Base-by-base conservation (phyloP, 2,888 invertebrate genomes). In the Plagiodera versicolora region DNA sequence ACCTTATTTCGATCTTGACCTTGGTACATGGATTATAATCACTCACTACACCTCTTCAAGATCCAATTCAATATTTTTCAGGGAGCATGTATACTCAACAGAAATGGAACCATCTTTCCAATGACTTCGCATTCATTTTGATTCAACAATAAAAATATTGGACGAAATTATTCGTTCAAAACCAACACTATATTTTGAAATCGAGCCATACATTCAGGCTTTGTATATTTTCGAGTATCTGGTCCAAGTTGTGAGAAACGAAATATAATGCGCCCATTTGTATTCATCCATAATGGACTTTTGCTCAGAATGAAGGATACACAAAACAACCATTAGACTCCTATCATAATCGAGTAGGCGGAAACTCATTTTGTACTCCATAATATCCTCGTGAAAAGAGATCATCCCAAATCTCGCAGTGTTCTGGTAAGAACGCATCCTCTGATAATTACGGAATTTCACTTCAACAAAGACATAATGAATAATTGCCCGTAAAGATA, bases 401-500 rank as follows among this genome's bases (percentile, higher is more conserved):
- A 39, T 39, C 14, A 39, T 14, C 39, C 39, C 14, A 39, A n/a
- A 39, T 14, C 14, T 39, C 14, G 39, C 39, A 14, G 14, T 39
- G 11, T 39, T 39, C 39, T 39, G 39, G 39, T 14, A 39, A 14
- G 14, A 39, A 39, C 39, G 14, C 11, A 39, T n/a, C 52, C 52
- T 47, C 53, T 47, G 53, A 52, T 58, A 47, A 58, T 45, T 24
- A 32, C 32, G 53, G 45, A 52, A 58, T 58, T 52, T 24, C 32
- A 47, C 32, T 52, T 20, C 53, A 58, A 58, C 52, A 28, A 58
- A 52, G 58, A 47, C 52, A 52, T 58, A 52, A 47, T 35, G 46
- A 47, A 52, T 58, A 58, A 58, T 58, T 46, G 52, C 47, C 44
- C 52, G 48, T 58, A 58, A 58, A 58, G 48, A 58, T 39, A 39